Evolutionary conservation across 2,888 invertebrate species (phyloP).

Genomic region (Smittia sp.): DNA sequence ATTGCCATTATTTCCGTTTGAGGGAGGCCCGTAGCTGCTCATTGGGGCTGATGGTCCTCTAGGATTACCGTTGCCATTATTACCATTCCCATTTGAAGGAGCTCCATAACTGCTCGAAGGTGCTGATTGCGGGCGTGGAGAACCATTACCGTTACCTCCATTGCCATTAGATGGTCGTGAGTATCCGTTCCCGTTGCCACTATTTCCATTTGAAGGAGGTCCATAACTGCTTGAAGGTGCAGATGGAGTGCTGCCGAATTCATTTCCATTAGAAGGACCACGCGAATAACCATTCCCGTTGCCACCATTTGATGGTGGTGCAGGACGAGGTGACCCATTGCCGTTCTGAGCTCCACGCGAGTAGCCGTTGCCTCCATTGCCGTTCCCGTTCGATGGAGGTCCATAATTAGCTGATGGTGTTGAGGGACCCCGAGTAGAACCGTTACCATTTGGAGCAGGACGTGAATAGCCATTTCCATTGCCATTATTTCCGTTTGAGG

Average conservation of each 20-base stretch:
- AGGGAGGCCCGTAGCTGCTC: conserved; percentile 18
- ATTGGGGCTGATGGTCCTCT: background rate
- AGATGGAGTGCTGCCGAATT: background rate
- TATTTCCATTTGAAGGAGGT: background rate
- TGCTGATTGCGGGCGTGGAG: background rate
- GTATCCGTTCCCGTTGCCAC: conserved; percentile 31
- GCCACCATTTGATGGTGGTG: background rate
- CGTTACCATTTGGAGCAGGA: background rate
- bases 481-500: background rate
- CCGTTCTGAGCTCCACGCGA: background rate
- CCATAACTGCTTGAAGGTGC: conserved; percentile 12
- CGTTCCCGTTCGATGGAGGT: conserved; percentile 1
- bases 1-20: background rate
- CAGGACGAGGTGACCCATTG: conserved; percentile 13
- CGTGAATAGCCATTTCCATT: conserved; percentile 1
- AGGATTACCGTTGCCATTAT: background rate
- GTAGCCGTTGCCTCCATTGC: background rate
- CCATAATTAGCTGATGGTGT: conserved; percentile 14
- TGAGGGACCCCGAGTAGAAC: conserved; percentile 12
- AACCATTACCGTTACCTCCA: background rate
- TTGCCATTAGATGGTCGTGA: background rate
- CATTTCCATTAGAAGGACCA: background rate
- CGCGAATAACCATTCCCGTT: conserved; percentile 4
- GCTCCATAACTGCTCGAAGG: conserved; percentile 24
- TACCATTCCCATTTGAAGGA: conserved; percentile 16